Conservation (phyloP, 2,888 invertebrate species). For the Caenorhabditis imperialis region DNA sequence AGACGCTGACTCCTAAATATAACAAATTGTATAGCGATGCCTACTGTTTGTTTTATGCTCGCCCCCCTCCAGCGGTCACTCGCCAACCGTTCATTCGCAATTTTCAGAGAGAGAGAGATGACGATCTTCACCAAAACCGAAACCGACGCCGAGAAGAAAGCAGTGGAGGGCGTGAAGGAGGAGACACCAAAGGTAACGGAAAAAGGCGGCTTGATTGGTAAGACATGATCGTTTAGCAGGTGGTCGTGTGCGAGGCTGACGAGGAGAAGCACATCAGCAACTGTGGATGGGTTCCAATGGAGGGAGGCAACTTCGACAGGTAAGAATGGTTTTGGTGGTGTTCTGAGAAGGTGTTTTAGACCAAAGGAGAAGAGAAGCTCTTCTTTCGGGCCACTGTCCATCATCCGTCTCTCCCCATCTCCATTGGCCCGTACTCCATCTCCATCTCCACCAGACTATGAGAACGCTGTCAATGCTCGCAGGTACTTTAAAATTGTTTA, state of each 20-base stretch:
- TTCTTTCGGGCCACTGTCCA: conserved; percentile 69
- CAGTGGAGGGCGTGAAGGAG: conserved; percentile 46
- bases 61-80: neutral
- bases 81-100: neutral
- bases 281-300: conserved; percentile 66
- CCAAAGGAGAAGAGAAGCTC: conserved; percentile 68
- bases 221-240: conserved; percentile 46
- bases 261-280: conserved; percentile 64
- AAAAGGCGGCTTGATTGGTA: neutral
- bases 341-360: conserved; percentile 29
- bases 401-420: conserved; percentile 70
- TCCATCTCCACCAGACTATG: conserved; percentile 66
- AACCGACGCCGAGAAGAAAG: conserved; percentile 60
- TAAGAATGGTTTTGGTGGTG: conserved; percentile 1
- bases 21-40: conserved; percentile 51
- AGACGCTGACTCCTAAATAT: conserved; percentile 48
- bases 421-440: conserved; percentile 67
- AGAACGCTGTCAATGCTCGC: conserved; percentile 57
- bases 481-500: conserved; percentile 24
- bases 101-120: conserved; percentile 48
- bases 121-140: conserved; percentile 70
- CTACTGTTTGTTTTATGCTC: conserved; percentile 48
- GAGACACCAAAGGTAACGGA: conserved; percentile 52
- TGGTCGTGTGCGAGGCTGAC: conserved; percentile 60
- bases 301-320: conserved; percentile 66